Base-by-base conservation (phyloP, 2,888 invertebrate species). In the Argyresthia goedartella region DNA sequence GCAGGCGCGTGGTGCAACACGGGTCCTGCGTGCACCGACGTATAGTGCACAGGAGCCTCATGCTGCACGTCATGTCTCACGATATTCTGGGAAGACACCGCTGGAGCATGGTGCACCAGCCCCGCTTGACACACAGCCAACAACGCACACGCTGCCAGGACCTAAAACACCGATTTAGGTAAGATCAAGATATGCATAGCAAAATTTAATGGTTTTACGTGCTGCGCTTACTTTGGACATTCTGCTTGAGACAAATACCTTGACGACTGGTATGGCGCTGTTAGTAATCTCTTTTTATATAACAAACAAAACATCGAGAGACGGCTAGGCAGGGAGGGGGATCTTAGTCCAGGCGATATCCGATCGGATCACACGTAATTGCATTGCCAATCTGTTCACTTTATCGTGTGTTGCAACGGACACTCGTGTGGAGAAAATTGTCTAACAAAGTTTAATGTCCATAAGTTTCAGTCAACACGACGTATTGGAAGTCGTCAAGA, bases 241-340 rank as follows among this genome's bases (percentile, higher is more conserved):
- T 81, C 79, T 81, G 80, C 76, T 80, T 71, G 70, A 72, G 65
- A 73, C 80, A 75, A 79, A 75, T 75, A 71, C 69, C 67, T 77
- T 75, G 69, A 65, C 63, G 76, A 85, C 81, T 86, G 85, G 69
- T 80, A 67, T 69, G 62, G 66, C 69, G 73, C 63, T 73, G 76
- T 73, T 74, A 75, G 70, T 59, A 71, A 68, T 70, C 73, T 79
- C 81, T 82, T 86, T 85, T 82, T 86, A 86, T 86, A 85, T 85
- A 82, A 81, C 76, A 76, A 84, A 82, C 79, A 82, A 85, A 82
- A 79, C 71, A 74, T 73, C 74, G 67, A n/a, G 44, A 34, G 50
- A 35, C 50, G 9, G 35, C 1, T 51, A 33, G 14, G 35, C 1
- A 33, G 59, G 57, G 74, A 77, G 81, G 69, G 82, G 81, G 82